These are phyloP conservation scores for Anthonomus grandis DNA, from an alignment of 1,140 invertebrate species.

Conservation along the genomic window DNA sequence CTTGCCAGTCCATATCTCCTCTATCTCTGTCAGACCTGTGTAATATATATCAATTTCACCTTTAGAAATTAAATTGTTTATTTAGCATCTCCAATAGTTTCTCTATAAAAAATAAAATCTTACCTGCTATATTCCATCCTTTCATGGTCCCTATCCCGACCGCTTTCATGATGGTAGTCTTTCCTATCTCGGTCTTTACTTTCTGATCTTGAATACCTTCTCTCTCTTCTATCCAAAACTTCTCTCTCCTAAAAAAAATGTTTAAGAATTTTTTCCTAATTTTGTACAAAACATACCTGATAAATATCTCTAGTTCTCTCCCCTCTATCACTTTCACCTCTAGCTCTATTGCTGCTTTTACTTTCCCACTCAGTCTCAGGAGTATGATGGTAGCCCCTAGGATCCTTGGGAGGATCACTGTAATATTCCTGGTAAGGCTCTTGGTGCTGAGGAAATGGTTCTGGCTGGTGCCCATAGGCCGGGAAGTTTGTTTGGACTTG, in stretches of 20 bases:
- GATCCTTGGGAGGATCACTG: conserved; percentile 57
- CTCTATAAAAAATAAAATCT: too few species aligned
- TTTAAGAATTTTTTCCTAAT: conserved; percentile 1
- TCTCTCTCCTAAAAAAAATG: conserved; percentile 30
- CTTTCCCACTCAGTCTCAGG: conserved; percentile 54
- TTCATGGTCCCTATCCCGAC: conserved; percentile 48
- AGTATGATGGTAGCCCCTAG: conserved; percentile 57
- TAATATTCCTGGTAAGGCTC: conserved; percentile 55
- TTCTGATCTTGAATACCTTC: conserved; percentile 52
- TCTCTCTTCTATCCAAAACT: conserved; percentile 49
- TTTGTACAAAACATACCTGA: conserved; percentile 22
- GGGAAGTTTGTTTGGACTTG: conserved; percentile 25
- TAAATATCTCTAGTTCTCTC: conserved; percentile 41
- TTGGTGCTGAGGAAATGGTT: conserved; percentile 32
- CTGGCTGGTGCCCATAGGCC: conserved; percentile 25
- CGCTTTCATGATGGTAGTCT: conserved; percentile 51
- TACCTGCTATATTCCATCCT: too few species aligned
- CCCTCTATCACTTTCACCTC: too few species aligned
- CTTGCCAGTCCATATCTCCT: too few species aligned
- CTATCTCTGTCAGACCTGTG: too few species aligned
- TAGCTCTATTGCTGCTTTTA: conserved; percentile 50
- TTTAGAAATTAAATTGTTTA: too few species aligned
- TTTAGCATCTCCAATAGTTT: too few species aligned
- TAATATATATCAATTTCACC: too few species aligned
- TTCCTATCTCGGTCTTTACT: conserved; percentile 55